Evolutionary conservation across 2,888 invertebrate genomes (phyloP), one percentile per base, ranked within the genome.

Genomic region (Trachelus tabidus): DNA sequence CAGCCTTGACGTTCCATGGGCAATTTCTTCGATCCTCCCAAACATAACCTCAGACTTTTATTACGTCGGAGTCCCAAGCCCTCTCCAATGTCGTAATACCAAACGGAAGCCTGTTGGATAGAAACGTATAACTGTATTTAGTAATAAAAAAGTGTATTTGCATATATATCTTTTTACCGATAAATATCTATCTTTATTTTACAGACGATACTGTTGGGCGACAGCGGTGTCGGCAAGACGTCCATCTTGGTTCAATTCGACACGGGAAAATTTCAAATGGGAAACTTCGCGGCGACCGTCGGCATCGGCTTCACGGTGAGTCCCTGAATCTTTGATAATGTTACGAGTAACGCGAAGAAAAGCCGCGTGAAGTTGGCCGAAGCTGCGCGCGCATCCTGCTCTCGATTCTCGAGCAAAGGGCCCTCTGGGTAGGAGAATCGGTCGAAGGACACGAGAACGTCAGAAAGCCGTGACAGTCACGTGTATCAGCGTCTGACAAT

Each of bases 251-350:
- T 98, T 40, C 97, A 98, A 93, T 98, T 98, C 91, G 98, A 98
- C 92, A 98, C 97, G 23, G 97, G 97, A 76, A 97, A 95, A 92
- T 98, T 98, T 91, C 97, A 97, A 89, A 94, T 95, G 1, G 97
- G 97, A 11, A 97, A 96, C 86, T 98, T 98, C 92, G 97, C 98
- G 0, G 98, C 98, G 11, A 98, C 98, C 1, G 98, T 98, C 76
- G 98, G 98, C 77, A 98, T 98, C 86, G 98, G 98, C 69, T 97
- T 98, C 90, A 98, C 97, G 94, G 98, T 98, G 92, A 96, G 96
- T 94, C 4, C 37, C 4, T 1, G 4, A 15, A 37, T 37, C 4
- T 37, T 37, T 12, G 12, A 1, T 37, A 12, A 37, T 15, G 1
- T 4, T 37, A 12, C 34, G 34, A 37, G 37, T 3, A 12, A 12